A percentile compares a stretch with the other conserved stretches of the same genome.
Conservation (phyloP, 2,888 invertebrate species). For the Andrena dorsata region DNA sequence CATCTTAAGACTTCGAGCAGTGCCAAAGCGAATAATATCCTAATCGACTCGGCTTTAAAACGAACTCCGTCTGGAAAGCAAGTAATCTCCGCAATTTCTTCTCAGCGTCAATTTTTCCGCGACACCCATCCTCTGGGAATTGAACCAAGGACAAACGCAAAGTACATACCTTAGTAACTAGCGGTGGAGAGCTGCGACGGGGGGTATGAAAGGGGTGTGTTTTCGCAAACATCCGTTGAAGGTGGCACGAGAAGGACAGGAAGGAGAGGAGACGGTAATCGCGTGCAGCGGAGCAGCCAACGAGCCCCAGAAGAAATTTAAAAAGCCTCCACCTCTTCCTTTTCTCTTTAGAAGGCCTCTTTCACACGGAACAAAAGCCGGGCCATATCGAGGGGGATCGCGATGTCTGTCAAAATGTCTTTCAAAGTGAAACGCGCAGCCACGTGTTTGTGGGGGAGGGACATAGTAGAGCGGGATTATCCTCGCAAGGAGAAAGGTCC, state of each 20-base stretch:
- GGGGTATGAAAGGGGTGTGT: neutral
- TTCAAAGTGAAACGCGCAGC: conserved; percentile 27
- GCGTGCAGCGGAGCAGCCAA: conserved; percentile 6
- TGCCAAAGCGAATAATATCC: too few species aligned
- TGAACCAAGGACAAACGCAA: too few species aligned
- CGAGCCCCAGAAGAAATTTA: conserved; percentile 17
- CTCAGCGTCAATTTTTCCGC: too few species aligned
- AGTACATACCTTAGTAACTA: neutral
- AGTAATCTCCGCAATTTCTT: too few species aligned
- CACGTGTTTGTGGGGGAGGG: conserved; percentile 32
- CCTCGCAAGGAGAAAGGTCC: conserved; percentile 59
- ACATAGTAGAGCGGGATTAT: conserved; percentile 57
- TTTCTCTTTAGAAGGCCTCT: conserved; percentile 31
- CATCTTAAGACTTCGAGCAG: too few species aligned
- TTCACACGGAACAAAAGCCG: conserved; percentile 55
- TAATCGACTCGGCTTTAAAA: too few species aligned
- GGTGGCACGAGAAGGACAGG: conserved; percentile 9
- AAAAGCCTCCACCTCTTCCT: neutral
- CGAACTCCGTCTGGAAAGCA: too few species aligned
- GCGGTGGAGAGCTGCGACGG: neutral
- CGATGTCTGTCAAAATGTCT: conserved; percentile 53
- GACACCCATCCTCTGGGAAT: too few species aligned
- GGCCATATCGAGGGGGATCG: conserved; percentile 49
- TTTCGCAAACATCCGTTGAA: conserved; percentile 35
- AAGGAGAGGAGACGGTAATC: conserved; percentile 2